These are phyloP conservation scores for Bilobella aurantiaca DNA, from an alignment of 1,140 invertebrate species.

Conservation along the genomic window DNA sequence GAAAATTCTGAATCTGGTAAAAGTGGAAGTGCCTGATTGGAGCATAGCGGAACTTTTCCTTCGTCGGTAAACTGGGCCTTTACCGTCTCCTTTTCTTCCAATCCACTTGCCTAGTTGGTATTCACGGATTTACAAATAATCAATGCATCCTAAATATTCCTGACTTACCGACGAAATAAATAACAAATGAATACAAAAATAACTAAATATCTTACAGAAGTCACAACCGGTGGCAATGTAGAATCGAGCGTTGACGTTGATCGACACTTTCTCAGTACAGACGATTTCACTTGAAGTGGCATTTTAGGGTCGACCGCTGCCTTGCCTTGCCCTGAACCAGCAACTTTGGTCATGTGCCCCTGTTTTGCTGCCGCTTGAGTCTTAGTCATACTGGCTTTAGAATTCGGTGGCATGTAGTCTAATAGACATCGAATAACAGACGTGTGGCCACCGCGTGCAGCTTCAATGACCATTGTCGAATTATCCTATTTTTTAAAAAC, in stretches of 20 bases:
- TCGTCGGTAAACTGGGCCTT: not conserved
- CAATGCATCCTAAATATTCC: no score
- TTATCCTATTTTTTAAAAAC: no score
- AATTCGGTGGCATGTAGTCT: slow-evolving; percentile 79
- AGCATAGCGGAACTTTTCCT: not conserved
- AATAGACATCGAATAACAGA: slow-evolving; percentile 86
- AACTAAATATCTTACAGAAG: not conserved
- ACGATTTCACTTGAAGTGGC: slow-evolving; percentile 14
- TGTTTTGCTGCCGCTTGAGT: slow-evolving; percentile 38
- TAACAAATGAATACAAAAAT: not conserved
- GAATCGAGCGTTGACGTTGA: slow-evolving; percentile 34
- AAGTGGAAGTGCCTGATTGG: no score
- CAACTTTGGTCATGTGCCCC: not conserved
- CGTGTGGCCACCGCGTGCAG: slow-evolving; percentile 92
- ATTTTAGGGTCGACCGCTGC: not conserved
- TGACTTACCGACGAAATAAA: no score
- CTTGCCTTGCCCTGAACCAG: not conserved
- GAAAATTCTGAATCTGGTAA: no score
- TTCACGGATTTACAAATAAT: no score
- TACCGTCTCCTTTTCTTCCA: no score
- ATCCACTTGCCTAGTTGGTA: no score
- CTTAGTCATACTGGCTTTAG: slow-evolving; percentile 38
- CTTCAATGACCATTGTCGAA: slow-evolving; percentile 96
- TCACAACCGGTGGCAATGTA: slow-evolving; percentile 9
- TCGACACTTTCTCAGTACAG: slow-evolving; percentile 34